Evolutionary conservation across 2,888 invertebrate genomes (phyloP), one percentile per base, ranked within the genome.

Genomic region (Hydrotaea diabolus): DNA sequence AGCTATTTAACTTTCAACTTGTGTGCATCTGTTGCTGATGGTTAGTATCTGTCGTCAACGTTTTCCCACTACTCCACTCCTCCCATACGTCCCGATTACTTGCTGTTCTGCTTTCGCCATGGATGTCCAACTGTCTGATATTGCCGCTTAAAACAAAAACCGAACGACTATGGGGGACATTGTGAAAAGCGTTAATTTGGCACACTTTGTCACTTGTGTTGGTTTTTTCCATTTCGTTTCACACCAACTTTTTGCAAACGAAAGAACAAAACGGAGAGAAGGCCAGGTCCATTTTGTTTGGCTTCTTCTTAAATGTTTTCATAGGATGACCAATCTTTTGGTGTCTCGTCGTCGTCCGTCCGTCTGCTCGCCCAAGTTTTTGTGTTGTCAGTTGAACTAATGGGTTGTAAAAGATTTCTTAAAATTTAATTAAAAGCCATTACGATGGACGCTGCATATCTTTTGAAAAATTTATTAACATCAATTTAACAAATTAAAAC

Each of bases 371-470:
- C 31, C 31, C 31, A 31, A 11, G 57, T 73, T 36, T 55, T 80
- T 59, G 77, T 79, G 77, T 71, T 80, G 85, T 85, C 79, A 79
- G 82, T 77, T 59, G 73, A 82, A 71, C 79, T 85, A 85, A 85
- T 85, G 85, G 85, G 77, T 85, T 85, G 85, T 80, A 82, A 82
- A 80, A 82, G 79, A 85, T 85, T 85, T 85, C 79, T 82, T 80
- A 77, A 85, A 85, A 85, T 85, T 85, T 85, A 85, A 85, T 85
- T 85, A 85, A 85, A 85, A 82, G 69, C 77, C 85, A 85, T 85
- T 85, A 74, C 46, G 76, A 49, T 79, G 57, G 71, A 57, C 72
- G 72, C 77, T 59, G 53, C 64, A 62, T 64, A 76, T 76, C 84
- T 81, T 3, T 77, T 64, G 66, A 13, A 53, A 82, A 82, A 82